These are phyloP conservation scores for Siderastrea radians DNA, from an alignment of 92 coral and sea anemone genomes.

Conservation along the genomic window DNA sequence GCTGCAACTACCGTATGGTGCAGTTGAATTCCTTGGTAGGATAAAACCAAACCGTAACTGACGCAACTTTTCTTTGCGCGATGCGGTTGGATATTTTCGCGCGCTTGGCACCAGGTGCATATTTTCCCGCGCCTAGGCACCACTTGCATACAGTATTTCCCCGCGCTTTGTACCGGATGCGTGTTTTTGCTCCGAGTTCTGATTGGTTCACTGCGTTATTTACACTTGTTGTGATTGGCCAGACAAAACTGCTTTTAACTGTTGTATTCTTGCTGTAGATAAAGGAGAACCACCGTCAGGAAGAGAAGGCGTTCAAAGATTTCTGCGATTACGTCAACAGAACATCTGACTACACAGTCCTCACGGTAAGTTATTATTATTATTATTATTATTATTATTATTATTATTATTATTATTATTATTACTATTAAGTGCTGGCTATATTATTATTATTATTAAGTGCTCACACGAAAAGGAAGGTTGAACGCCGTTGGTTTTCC, in stretches of 20 bases:
- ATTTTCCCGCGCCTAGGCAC: background rate
- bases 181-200: no score
- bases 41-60: no score
- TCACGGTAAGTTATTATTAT: conserved; percentile 70
- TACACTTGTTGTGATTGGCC: background rate
- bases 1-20: no score
- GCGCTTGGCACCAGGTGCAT: background rate
- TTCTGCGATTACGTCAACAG: conserved; percentile 90
- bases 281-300: conserved; percentile 92
- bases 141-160: background rate
- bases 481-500: no score
- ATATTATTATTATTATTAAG: no score
- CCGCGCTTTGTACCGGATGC: background rate
- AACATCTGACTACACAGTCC: conserved; percentile 92
- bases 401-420: no score
- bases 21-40: no score
- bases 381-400: no score
- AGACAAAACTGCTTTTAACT: background rate
- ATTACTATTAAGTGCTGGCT: no score
- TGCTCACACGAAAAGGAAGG: no score
- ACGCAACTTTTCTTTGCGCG: no score
- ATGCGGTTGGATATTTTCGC: background rate
- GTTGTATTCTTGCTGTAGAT: conserved; percentile 54
- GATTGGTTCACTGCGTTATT: no score
- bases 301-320: conserved; percentile 89